These are phyloP conservation scores for Drosophila lowei DNA, from an alignment of 1,140 invertebrate genomes.

Conservation along the genomic window DNA sequence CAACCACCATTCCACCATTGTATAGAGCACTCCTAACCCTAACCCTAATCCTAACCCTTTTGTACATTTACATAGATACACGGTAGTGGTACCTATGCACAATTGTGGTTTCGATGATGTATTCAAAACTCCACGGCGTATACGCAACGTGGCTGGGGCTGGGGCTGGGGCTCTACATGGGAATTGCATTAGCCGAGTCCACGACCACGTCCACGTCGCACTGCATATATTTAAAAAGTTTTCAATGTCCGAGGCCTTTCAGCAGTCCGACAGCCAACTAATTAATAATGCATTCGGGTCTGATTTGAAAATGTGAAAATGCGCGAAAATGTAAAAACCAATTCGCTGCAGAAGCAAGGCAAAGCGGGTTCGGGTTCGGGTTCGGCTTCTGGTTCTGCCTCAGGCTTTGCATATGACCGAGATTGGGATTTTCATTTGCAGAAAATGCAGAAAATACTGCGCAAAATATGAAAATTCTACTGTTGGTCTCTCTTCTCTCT, in stretches of 20 bases:
- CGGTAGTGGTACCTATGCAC: not conserved
- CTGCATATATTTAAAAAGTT: constrained; percentile 46
- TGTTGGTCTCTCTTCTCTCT: not conserved
- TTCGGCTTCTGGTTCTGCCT: not conserved
- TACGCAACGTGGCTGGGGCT: constrained; percentile 43
- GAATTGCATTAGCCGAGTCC: constrained; percentile 52
- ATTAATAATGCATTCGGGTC: constrained; percentile 73
- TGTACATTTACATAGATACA: constrained; percentile 1
- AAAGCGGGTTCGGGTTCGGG: not conserved
- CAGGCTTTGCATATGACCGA: constrained; percentile 44
- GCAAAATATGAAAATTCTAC: constrained; percentile 48
- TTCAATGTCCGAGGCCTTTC: constrained; percentile 2
- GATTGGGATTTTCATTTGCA: constrained; percentile 18
- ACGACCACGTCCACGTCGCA: not conserved
- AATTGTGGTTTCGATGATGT: constrained; percentile 41
- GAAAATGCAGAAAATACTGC: constrained; percentile 10
- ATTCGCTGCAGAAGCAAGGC: constrained; percentile 25
- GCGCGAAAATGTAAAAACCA: constrained; percentile 41
- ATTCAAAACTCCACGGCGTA: constrained; percentile 42
- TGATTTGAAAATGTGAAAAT: constrained; percentile 56
- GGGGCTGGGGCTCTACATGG: constrained; percentile 30
- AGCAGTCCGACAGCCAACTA: constrained; percentile 14
- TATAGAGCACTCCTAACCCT: too few relatives aligned
- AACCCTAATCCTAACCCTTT: too few relatives aligned
- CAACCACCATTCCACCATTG: too few relatives aligned